These are phyloP conservation scores for Platichthys stellatus DNA, from an alignment of 2,113 vertebrate genomes.

Conservation along the genomic window DNA sequence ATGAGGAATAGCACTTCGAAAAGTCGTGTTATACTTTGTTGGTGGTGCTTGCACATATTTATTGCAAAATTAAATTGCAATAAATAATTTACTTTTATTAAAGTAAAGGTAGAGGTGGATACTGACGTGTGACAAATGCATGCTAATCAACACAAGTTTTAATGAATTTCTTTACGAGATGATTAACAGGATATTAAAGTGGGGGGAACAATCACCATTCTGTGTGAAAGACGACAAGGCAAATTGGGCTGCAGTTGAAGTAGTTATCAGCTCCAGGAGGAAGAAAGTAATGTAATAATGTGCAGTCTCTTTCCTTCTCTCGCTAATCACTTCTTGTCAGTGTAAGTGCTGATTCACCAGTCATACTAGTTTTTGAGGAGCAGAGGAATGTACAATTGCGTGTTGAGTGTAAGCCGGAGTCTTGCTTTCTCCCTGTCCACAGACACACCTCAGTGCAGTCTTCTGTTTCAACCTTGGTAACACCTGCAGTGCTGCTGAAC, in stretches of 20 bases:
- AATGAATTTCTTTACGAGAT: too few relatives aligned
- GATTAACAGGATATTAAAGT: neutral
- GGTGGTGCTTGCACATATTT: too few relatives aligned
- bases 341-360: neutral
- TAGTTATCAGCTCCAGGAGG: neutral
- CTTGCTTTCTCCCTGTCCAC: neutral
- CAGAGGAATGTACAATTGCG: neutral
- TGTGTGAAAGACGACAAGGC: neutral
- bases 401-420: neutral
- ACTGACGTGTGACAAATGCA: too few relatives aligned
- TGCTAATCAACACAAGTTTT: too few relatives aligned
- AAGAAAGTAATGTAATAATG: neutral
- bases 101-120: too few relatives aligned
- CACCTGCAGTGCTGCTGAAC: slow-evolving; percentile 57
- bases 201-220: neutral
- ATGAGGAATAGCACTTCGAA: too few relatives aligned
- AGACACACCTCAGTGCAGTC: neutral
- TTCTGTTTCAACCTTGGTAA: slow-evolving; percentile 29
- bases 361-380: neutral
- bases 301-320: neutral
- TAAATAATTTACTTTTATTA: too few relatives aligned
- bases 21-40: too few relatives aligned
- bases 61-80: too few relatives aligned
- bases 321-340: neutral
- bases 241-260: neutral